Conservation (phyloP, 2,888 invertebrate genomes). For the Zygothrica quintamaculata region DNA sequence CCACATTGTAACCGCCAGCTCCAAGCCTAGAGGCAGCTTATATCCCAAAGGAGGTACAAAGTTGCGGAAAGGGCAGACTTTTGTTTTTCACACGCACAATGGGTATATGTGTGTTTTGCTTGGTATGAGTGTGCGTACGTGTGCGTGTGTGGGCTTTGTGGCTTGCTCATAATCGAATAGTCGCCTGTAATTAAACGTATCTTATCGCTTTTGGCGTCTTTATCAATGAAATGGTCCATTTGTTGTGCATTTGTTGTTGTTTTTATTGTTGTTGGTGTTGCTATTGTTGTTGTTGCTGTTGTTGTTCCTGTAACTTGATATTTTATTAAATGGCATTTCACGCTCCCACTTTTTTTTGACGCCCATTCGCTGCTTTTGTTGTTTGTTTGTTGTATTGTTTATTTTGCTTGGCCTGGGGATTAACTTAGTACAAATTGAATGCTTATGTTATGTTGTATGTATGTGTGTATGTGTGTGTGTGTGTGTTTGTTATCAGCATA, state of each 20-base stretch:
- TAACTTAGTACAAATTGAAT: slow-evolving; percentile 68
- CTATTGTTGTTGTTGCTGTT: slow-evolving; percentile 15
- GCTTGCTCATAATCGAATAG: slow-evolving; percentile 41
- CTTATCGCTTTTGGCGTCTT: slow-evolving; percentile 62
- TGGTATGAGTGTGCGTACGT: not conserved
- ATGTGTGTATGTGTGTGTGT: slow-evolving; percentile 31
- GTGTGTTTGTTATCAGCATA: slow-evolving; percentile 31
- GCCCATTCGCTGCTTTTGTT: slow-evolving; percentile 38
- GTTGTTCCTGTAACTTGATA: slow-evolving; percentile 64
- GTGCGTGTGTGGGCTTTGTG: not conserved
- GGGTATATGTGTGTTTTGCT: too few species aligned
- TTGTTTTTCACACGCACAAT: slow-evolving; percentile 14
- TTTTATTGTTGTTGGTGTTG: slow-evolving; percentile 60
- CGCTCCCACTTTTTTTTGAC: slow-evolving; percentile 54
- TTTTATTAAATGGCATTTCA: slow-evolving; percentile 70
- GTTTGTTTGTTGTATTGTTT: slow-evolving; percentile 55
- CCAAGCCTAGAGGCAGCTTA: not conserved
- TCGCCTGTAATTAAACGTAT: slow-evolving; percentile 70
- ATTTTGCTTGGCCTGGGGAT: slow-evolving; percentile 63
- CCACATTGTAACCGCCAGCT: not conserved
- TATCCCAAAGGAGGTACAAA: not conserved
- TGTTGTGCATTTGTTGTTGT: slow-evolving; percentile 29
- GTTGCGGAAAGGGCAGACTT: not conserved
- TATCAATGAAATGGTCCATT: slow-evolving; percentile 71
- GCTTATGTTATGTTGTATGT: slow-evolving; percentile 31